Evolutionary conservation across 2,113 vertebrate species (phyloP).

Genomic region (Caranx melampygus): DNA sequence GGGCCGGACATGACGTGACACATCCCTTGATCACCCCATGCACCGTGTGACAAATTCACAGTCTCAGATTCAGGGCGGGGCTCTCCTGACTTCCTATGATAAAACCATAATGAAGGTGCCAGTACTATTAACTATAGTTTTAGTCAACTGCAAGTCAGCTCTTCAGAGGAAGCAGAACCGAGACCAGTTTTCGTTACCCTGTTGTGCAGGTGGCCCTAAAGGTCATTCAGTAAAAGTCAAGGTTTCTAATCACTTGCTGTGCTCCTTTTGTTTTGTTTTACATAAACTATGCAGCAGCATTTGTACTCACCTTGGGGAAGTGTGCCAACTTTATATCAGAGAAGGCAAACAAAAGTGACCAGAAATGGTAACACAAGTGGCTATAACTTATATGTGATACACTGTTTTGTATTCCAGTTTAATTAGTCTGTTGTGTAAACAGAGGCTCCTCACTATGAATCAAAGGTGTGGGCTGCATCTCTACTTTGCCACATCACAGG

Average conservation of each 20-base stretch:
- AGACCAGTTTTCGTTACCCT: constrained; percentile 2
- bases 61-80: constrained; percentile 60
- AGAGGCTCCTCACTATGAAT: background rate
- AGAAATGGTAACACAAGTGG: background rate
- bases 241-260: constrained; percentile 31
- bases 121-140: background rate
- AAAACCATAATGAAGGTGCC: constrained; percentile 39
- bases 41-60: constrained; percentile 54
- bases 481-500: background rate
- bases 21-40: constrained; percentile 40
- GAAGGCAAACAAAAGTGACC: constrained; percentile 5
- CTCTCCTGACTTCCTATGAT: constrained; percentile 30
- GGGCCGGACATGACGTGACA: constrained; percentile 59
- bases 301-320: constrained; percentile 18
- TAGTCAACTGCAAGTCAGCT: background rate
- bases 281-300: background rate
- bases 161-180: background rate
- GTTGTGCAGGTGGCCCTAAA: background rate
- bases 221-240: constrained; percentile 3
- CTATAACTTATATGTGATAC: background rate
- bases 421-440: constrained; percentile 15
- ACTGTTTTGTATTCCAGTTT: background rate
- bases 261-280: constrained; percentile 1
- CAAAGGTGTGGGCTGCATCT: constrained; percentile 3
- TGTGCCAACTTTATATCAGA: constrained; percentile 29